These are phyloP conservation scores for Cataglyphis cursor DNA, from an alignment of 2,888 invertebrate genomes.

Conservation along the genomic window DNA sequence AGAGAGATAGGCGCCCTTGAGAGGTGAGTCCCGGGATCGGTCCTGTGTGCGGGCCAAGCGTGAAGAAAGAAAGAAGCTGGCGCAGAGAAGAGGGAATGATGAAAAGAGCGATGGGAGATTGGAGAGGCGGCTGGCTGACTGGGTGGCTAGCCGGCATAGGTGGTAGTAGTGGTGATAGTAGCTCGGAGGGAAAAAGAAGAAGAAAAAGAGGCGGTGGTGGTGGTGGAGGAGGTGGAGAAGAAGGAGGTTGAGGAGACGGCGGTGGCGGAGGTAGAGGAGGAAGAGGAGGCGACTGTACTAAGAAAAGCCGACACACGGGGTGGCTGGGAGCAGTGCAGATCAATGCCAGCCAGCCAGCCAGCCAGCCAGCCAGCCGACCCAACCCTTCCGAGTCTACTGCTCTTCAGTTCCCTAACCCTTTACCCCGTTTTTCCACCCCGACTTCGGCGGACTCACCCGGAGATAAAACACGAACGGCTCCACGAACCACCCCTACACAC, in stretches of 20 bases:
- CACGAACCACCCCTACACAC: constrained; percentile 69
- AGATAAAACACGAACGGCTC: constrained; percentile 82
- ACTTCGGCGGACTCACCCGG: constrained; percentile 75
- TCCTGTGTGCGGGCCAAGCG: constrained; percentile 75
- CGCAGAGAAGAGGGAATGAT: constrained; percentile 74
- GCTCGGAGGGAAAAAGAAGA: constrained; percentile 75
- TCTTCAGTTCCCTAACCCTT: constrained; percentile 79
- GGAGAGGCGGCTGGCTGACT: constrained; percentile 70
- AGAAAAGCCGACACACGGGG: constrained; percentile 82
- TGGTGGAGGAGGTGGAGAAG: constrained; percentile 66
- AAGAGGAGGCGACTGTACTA: constrained; percentile 76
- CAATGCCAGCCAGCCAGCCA: constrained; percentile 77
- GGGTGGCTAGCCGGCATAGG: constrained; percentile 61
- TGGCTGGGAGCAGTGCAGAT: constrained; percentile 79
- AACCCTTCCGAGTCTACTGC: constrained; percentile 78
- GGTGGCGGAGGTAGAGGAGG: constrained; percentile 53
- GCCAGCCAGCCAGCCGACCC: constrained; percentile 75
- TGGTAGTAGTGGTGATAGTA: constrained; percentile 70
- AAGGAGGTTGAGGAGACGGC: constrained; percentile 69
- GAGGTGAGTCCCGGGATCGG: constrained; percentile 70
- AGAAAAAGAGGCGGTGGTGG: constrained; percentile 69
- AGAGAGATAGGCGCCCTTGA: constrained; percentile 68
- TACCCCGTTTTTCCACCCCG: constrained; percentile 75
- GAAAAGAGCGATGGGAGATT: constrained; percentile 77
- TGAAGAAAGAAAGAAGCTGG: constrained; percentile 77